Base-by-base conservation (phyloP, 2,113 vertebrate species). In the Siphamia tubifer region DNA sequence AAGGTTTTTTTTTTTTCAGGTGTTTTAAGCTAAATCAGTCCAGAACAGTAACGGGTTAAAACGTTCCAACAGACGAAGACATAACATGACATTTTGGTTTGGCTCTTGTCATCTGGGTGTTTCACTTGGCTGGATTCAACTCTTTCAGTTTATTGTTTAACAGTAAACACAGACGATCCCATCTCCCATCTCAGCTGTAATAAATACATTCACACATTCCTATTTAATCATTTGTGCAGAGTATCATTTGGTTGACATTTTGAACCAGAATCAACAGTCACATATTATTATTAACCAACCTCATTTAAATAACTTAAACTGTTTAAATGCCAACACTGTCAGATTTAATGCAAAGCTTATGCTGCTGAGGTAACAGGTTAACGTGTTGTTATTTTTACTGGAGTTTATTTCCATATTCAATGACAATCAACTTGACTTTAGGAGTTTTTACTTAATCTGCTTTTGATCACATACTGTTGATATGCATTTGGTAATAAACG, bases 31-130 rank as follows among this genome's bases (percentile, higher is more conserved):
- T n/a, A n/a, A n/a, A n/a, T n/a, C n/a, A n/a, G n/a, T n/a, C n/a
- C n/a, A n/a, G n/a, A n/a, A n/a, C n/a, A n/a, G n/a, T n/a, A n/a
- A n/a, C n/a, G n/a, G n/a, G n/a, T n/a, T n/a, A n/a, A n/a, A n/a
- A 57, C 28, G 44, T n/a, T 56, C 11, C 10, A 36, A 52, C 42
- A 30, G 5, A 43, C 16, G 54, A 53, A 16, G 42, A 6, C 19
- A 16, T 12, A 55, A 52, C 68, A 13, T 57, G 31, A 52, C 9
- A 58, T 74, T 79, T 66, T 57, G 72, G 75, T 79, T 83, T 86
- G 74, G 60, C 68, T 15, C 2, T 1, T 6, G 8, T 4, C 2
- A 3, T 27, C 3, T 5, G 2, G 25, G 19, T 27, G 34, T 74
- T 55, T 51, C 4, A 2, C 16, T 74, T 43, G 19, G 56, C n/a